Evolutionary conservation across 2,888 invertebrate species (phyloP), one percentile per base, ranked within the genome.

Genomic region (Trilocha varians): DNA sequence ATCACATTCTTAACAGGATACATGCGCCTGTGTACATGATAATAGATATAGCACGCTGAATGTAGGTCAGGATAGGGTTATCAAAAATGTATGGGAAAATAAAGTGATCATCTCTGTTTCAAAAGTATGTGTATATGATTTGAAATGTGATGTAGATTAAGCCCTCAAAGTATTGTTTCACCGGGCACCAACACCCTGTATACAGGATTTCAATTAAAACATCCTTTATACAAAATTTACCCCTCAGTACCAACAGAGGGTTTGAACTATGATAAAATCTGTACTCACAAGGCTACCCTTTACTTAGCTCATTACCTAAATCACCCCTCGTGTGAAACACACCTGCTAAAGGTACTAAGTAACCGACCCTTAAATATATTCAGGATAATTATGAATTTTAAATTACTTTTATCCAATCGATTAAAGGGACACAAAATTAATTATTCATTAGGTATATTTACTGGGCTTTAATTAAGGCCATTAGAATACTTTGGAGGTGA

Each of bases 261-360:
- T 57, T 59, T 53, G 58, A 44, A 45, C 46, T 45, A 36, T 50
- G 65, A 64, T 65, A 63, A 57, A 53, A 62, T 62, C 56, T 59
- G 48, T 47, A 49, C 40, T 43, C 52, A 63, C 46, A 55, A 52
- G 52, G 52, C 51, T 42, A 57, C 57, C 57, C 52, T 47, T 39
- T 49, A 25, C 49, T 50, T 53, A 48, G 58, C 59, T 59, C 61
- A 59, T 62, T 62, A 63, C 59, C 66, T 60, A 58, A 65, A 69
- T 62, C 61, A 58, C 60, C 65, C 55, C 48, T 52, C 55, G 57
- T 58, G 57, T 59, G 55, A 49, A 50, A 53, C 46, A 38, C 45
- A 44, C 46, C 38, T 37, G 48, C 44, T 46, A 48, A 48, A 38
- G 47, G 49, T 41, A 50, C 46, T 41, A 46, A 49, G 39, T 43